These are phyloP conservation scores for Drosophila eugracilis DNA, from an alignment of 1,140 invertebrate genomes.

Conservation along the genomic window DNA sequence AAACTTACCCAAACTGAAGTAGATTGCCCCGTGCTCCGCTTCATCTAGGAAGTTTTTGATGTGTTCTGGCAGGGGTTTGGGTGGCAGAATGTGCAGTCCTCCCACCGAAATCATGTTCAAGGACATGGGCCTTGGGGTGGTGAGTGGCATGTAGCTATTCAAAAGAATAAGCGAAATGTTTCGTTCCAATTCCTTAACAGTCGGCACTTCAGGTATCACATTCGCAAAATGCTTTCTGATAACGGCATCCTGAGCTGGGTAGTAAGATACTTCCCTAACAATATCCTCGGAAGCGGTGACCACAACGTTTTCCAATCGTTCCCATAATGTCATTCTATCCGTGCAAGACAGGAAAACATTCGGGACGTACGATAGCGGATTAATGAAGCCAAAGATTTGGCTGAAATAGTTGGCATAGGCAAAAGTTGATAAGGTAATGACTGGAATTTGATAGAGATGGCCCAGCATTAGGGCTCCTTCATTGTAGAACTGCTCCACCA, in stretches of 20 bases:
- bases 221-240: neutral
- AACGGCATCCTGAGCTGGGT: neutral
- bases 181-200: neutral
- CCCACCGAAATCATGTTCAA: neutral
- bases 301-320: neutral
- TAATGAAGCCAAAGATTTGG: neutral
- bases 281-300: neutral
- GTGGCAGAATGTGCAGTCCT: slow-evolving; percentile 1
- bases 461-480: neutral
- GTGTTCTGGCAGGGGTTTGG: neutral
- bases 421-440: neutral
- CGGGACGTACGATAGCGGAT: neutral
- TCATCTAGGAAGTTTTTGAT: neutral
- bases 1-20: slow-evolving; percentile 6
- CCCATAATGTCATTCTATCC: neutral
- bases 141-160: neutral
- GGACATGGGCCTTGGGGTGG: neutral
- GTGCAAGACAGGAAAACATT: neutral
- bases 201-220: neutral
- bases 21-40: neutral
- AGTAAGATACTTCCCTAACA: neutral
- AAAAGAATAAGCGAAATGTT: neutral
- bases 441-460: neutral
- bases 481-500: neutral
- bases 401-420: neutral